These are phyloP conservation scores for Scophthalmus maximus DNA, from an alignment of 2,113 vertebrate species.

Conservation along the genomic window DNA sequence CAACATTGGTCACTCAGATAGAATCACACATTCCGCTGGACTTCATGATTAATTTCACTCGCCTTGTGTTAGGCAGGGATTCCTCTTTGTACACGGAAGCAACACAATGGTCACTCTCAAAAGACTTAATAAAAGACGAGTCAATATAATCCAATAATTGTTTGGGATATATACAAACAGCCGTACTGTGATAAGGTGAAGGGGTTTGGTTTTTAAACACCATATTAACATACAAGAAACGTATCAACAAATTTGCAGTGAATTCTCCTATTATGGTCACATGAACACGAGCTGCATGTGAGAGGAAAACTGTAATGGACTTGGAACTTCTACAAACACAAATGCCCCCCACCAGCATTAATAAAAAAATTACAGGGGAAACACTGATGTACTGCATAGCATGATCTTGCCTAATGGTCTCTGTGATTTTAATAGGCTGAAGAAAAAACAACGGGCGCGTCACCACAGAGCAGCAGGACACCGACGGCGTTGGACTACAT, in stretches of 20 bases:
- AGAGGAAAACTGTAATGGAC: conserved; percentile 9
- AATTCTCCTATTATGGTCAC: not conserved
- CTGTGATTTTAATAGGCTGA: conserved; percentile 35
- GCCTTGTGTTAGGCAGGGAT: not conserved
- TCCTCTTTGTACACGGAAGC: conserved; percentile 8
- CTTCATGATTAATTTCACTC: not conserved
- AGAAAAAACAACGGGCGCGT: conserved; percentile 38
- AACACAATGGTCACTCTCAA: not conserved
- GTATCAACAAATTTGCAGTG: not conserved
- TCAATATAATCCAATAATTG: not conserved
- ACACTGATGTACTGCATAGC: conserved; percentile 19
- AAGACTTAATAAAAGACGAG: not conserved
- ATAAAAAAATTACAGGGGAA: conserved; percentile 9
- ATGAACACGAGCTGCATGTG: conserved; percentile 24
- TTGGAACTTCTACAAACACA: conserved; percentile 6
- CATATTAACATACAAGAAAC: no score
- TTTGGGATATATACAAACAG: not conserved
- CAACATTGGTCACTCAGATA: not conserved
- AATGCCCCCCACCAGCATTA: not conserved
- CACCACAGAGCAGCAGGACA: conserved; percentile 45
- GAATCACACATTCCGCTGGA: not conserved
- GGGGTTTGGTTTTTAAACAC: not conserved
- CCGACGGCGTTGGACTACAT: conserved; percentile 47
- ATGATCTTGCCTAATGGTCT: conserved; percentile 25
- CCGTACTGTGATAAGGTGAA: not conserved